Base-by-base conservation (phyloP, 1,140 invertebrate genomes). In the Ceratosolen solmsi region DNA sequence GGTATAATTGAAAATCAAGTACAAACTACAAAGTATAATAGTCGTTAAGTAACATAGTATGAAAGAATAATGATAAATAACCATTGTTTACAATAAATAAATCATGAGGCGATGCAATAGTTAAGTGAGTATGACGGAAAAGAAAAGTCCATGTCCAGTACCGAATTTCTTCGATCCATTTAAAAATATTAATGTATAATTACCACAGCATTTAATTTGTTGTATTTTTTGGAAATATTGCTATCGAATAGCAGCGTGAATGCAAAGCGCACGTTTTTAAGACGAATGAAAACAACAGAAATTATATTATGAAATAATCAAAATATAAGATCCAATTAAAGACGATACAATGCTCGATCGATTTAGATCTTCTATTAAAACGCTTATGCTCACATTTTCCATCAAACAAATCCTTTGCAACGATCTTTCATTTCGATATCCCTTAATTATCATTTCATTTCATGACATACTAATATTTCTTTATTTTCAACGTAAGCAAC, bases 1-100 rank as follows among this genome's bases (percentile, higher is more conserved):
- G 89, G 89, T 87, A 86, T 85, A 89, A 68, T 80, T 88, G 87
- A 86, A 89, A 91, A 88, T 83, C 89, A 90, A 90, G 89, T 90
- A 91, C 90, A 91, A 90, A 91, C 86, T 91, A 90, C 90, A 90
- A 89, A 88, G 85, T 91, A 90, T 88, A 90, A 90, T 91, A 91
- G 88, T 90, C 85, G 82, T 87, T 90, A 91, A 90, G 90, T 87
- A 83, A 72, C 63, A 65, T 73, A 46, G 8, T 65, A 79, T 68
- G 38, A 79, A 73, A 36, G 27, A 41, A 46, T 76, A 38, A 27
- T 51, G 73, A 82, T 54, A 36, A 79, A 68, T 30, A 56, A 73
- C 30, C 73, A 76, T 46, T 51, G 82, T 87, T 87, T 74, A 65
- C 70, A 79, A 17, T 80, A 49, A 63, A 54, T 68, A 76, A 46